Evolutionary conservation across 1,140 invertebrate genomes (phyloP).

Genomic region (Tetramorium parvispinum): DNA sequence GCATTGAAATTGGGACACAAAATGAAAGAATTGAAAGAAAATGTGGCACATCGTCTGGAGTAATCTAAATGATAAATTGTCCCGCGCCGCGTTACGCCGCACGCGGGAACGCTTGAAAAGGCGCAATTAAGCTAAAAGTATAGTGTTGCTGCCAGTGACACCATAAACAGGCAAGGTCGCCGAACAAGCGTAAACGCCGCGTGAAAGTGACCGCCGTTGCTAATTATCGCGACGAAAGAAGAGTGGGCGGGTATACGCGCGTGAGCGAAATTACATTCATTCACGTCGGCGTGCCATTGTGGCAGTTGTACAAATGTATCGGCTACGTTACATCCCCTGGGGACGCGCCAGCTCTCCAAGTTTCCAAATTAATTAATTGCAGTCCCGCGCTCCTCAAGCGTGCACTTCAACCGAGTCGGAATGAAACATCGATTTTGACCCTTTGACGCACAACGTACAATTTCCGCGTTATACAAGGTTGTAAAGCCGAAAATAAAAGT

Average conservation of each 20-base stretch:
- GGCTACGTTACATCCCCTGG: background rate
- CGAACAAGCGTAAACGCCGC: conserved; percentile 51
- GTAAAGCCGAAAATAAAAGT: background rate
- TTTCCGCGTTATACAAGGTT: background rate
- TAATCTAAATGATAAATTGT: conserved; percentile 32
- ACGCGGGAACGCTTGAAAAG: conserved; percentile 8
- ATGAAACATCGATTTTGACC: background rate
- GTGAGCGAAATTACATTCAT: conserved; percentile 48
- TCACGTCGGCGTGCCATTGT: conserved; percentile 1
- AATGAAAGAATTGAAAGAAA: background rate
- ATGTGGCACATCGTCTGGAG: background rate
- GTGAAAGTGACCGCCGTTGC: conserved; percentile 31
- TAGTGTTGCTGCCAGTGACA: conserved; percentile 13
- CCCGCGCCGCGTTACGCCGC: background rate
- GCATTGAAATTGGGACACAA: background rate
- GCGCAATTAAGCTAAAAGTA: conserved; percentile 53
- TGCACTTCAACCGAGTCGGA: background rate
- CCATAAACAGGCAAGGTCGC: conserved; percentile 60
- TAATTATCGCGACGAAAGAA: conserved; percentile 29
- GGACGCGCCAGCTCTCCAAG: background rate
- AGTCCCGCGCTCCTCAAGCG: conserved; percentile 2
- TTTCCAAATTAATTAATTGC: conserved; percentile 37
- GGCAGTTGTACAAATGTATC: conserved; percentile 2
- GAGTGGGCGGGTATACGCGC: conserved; percentile 3
- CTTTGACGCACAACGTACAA: background rate